Base-by-base conservation (phyloP, 2,888 invertebrate species). In the Ypsolopha sequella region DNA sequence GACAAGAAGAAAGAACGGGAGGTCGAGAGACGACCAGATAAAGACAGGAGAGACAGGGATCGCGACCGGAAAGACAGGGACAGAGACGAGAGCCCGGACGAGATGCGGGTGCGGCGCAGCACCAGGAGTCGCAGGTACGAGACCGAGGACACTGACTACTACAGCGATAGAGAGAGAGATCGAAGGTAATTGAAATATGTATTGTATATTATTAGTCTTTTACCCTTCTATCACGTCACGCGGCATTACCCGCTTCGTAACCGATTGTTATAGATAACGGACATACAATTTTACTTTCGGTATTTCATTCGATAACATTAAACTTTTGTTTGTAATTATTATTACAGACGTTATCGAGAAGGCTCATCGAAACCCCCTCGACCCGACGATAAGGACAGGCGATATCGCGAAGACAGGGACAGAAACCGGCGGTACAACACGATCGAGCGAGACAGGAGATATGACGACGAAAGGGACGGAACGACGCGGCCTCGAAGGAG, bases 81-180 rank as follows among this genome's bases (percentile, higher is more conserved):
- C 58, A 71, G 70, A 7, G 79, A 75, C 53, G 70, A 64, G n/a
- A 76, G 78, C 55, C 79, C 79, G 11, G 78, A 74, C 36, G 56
- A 67, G 51, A 69, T 80, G 35, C 66, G 73, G 1, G 65, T 63
- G 50, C 70, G 85, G 36, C 85, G 82, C 59, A 68, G 75, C 60
- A 65, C 68, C 36, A 74, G 82, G 52, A 75, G 80, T 55, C 84
- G 78, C 51, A 73, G 88, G 51, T 91, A 91, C 68, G 91, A 92
- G 57, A 88, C 89, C 0, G 91, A 92, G 53, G 91, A 91, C 61
- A 89, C 90, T 3, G 90, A 91, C 68, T 91, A 90, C 71, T 91
- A 89, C 68, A 92, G 91, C 62, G 92, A 92, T 68, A 85, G 89
- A 54, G 91, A 91, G 57, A 80, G 87, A 54, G 88, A 88, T 41